These are phyloP conservation scores for Cerastis rubricosa DNA, from an alignment of 2,888 invertebrate species.

Conservation along the genomic window DNA sequence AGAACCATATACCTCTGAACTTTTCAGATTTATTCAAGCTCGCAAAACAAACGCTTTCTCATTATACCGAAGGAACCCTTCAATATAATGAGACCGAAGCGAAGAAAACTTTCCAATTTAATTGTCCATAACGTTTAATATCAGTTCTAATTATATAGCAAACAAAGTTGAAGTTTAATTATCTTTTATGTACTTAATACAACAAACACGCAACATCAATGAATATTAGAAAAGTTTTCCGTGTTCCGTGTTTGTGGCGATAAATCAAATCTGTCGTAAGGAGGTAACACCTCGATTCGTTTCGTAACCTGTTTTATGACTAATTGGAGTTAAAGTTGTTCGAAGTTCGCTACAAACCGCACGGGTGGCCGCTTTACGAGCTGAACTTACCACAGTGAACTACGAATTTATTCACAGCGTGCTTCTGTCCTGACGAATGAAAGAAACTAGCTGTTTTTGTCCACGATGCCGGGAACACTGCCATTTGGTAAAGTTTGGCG, in stretches of 20 bases:
- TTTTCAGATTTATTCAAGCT: conserved; percentile 31
- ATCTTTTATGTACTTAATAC: conserved; percentile 26
- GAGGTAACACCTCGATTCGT: conserved; percentile 56
- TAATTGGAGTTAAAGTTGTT: conserved; percentile 69
- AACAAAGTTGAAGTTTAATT: conserved; percentile 40
- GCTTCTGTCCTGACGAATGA: conserved; percentile 49
- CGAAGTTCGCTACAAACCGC: conserved; percentile 65
- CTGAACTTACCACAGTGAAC: conserved; percentile 62
- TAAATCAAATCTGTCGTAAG: conserved; percentile 58
- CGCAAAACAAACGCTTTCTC: conserved; percentile 38
- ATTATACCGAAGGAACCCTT: conserved; percentile 32
- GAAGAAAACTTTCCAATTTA: conserved; percentile 40
- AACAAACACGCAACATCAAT: conserved; percentile 50
- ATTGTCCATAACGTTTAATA: conserved; percentile 41
- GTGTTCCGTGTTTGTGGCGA: conserved; percentile 36
- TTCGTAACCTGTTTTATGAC: conserved; percentile 62
- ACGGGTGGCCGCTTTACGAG: conserved; percentile 61
- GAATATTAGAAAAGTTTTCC: conserved; percentile 56
- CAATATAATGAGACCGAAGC: conserved; percentile 34
- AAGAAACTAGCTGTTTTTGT: conserved; percentile 57
- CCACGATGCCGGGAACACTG: conserved; percentile 43
- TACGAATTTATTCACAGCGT: conserved; percentile 61
- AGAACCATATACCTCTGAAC: conserved; percentile 10
- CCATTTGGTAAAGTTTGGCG: conserved; percentile 60
- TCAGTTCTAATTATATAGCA: conserved; percentile 16